These are phyloP conservation scores for Damaliscus lunatus DNA, from an alignment of 2,113 vertebrate species.

Conservation along the genomic window DNA sequence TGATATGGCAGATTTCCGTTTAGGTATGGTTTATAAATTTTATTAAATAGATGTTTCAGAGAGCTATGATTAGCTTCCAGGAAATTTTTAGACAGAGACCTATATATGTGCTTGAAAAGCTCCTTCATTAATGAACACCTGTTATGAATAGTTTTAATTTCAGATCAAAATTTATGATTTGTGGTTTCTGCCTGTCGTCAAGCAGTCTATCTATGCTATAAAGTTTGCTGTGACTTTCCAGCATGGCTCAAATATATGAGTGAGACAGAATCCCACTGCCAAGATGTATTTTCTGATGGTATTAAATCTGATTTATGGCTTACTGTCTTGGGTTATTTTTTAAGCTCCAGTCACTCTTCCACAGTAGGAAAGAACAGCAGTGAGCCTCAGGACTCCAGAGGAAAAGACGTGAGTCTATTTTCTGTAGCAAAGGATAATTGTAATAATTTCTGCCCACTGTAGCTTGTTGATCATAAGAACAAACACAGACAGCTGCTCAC, in stretches of 20 bases:
- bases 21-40: constrained; percentile 4
- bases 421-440: background rate
- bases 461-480: background rate
- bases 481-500: background rate
- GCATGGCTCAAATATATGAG: background rate
- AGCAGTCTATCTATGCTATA: background rate
- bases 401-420: background rate
- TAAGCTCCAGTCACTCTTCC: background rate
- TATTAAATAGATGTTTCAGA: constrained; percentile 15
- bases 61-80: background rate
- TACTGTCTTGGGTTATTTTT: constrained; percentile 10
- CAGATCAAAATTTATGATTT: background rate
- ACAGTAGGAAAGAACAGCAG: background rate
- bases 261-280: background rate
- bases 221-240: background rate
- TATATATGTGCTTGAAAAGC: background rate
- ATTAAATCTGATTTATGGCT: background rate
- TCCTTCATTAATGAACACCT: background rate
- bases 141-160: constrained; percentile 15
- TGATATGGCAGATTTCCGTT: background rate
- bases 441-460: background rate
- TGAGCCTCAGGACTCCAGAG: background rate
- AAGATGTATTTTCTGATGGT: background rate
- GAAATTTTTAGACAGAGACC: background rate
- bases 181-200: background rate